Base-by-base conservation (phyloP, 1,140 invertebrate genomes). In the Bactericera cockerelli region DNA sequence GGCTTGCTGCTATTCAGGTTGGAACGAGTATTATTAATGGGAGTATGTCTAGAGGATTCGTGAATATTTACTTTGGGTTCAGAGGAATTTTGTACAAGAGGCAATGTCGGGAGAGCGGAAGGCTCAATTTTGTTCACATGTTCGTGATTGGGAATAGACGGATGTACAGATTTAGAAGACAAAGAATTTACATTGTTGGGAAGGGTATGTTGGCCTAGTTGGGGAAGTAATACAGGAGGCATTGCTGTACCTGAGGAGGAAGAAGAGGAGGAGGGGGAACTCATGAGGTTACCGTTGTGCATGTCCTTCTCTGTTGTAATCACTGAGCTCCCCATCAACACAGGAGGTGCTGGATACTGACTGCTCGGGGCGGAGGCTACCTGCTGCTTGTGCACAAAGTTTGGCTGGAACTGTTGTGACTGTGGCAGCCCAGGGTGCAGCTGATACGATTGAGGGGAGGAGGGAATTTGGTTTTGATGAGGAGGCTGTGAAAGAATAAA, bases 381-480 rank as follows among this genome's bases (percentile, higher is more conserved):
- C 22, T 49, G 42, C n/a, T 19, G 22, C 42, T 16, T 16, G 3
- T 49, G 42, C 8, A 49, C 22, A 31, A 31, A 31, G 28, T 31
- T 31, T 31, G 4, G 28, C 28, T 31, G 28, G 28, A 31, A 31
- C 28, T 31, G 28, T 14, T 39, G 55, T 19, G 63, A 33, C 39
- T 60, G 62, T 19, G 64, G 62, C 22, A 67, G 57, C 64, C 16
- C 19, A 36, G 54, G 54, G 16, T 59, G 38, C 25, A 60, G 13
- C 19, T 55, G 59, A 21, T 57, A 56, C 42, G 42, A 28, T 31
- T 59, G 57, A 19, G 33, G 62, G 55, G n/a, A 60, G 58, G 25
- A 61, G 64, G 36, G 63, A 61, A 56, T 65, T 60, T 61, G 67
- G 59, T 19, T 63, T 55, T 25, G 58, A 39, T n/a, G n/a, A n/a